A percentile compares a stretch with the other conserved stretches of the same genome.
Evolutionary conservation across 2,797 vertebrate species (phyloP).

Genomic region (Bryconaethiops microstoma): DNA sequence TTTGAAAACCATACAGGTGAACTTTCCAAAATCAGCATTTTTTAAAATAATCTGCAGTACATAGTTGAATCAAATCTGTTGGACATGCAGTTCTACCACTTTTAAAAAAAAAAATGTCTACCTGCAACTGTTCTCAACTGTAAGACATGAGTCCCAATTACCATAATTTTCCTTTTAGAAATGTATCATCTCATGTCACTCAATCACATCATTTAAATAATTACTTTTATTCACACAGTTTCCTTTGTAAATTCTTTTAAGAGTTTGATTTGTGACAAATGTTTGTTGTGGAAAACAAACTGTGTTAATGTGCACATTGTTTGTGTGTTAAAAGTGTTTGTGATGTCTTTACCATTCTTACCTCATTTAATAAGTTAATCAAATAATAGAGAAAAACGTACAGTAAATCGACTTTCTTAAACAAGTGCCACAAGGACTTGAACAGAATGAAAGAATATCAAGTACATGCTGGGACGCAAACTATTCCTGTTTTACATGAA

Average conservation of each 20-base stretch:
- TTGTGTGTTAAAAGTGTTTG: constrained; percentile 52
- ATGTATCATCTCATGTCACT: background rate
- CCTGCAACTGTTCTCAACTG: no score
- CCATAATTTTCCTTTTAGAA: background rate
- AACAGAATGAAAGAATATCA: background rate
- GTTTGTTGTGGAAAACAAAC: background rate
- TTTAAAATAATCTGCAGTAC: no score
- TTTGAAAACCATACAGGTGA: background rate
- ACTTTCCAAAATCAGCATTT: no score
- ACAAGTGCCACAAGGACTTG: background rate
- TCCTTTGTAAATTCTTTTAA: background rate
- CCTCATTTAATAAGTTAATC: constrained; percentile 29
- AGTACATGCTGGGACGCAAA: background rate
- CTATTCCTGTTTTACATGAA: background rate
- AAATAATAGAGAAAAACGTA: background rate
- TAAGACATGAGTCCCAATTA: background rate
- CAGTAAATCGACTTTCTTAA: background rate
- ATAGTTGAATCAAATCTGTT: no score
- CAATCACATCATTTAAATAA: background rate
- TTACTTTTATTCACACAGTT: background rate
- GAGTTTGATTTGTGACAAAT: background rate
- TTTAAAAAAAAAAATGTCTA: no score
- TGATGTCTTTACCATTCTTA: constrained; percentile 66
- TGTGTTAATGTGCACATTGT: constrained; percentile 16
- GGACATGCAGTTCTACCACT: no score